Percentiles rank a stretch among this genome's conserved stretches.
phyloP scores from a whole-genome alignment of 2,113 vertebrate genomes.

The Nesoenas mayeri region DNA sequence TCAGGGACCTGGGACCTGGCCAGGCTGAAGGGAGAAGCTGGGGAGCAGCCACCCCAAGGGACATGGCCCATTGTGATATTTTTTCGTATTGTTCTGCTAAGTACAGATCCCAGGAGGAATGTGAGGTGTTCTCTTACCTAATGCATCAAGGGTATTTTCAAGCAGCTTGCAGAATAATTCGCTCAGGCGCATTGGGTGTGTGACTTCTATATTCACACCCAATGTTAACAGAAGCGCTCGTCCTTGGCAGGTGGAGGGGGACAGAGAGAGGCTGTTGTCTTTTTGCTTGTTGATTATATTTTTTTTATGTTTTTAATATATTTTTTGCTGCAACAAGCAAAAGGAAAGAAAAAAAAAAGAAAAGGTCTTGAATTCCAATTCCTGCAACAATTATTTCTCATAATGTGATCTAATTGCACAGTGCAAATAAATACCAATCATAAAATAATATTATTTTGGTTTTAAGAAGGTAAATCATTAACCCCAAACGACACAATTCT shows the following conservation, averaged over 20 bases:
- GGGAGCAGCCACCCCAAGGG: background rate
- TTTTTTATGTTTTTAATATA: background rate
- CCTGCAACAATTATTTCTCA: background rate
- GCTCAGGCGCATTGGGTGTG: background rate
- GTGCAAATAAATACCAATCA: background rate
- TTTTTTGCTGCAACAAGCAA: background rate
- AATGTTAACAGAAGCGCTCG: background rate
- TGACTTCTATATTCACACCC: background rate
- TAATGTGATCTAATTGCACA: background rate
- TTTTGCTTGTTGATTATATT: background rate
- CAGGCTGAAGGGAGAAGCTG: background rate
- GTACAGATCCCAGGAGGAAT: background rate
- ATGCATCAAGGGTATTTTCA: background rate
- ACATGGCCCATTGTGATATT: background rate
- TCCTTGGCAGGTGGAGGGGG: background rate
- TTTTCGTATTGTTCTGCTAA: background rate
- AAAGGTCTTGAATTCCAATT: background rate
- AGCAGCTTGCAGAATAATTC: background rate
- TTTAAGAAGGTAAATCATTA: slow-evolving; percentile 12
- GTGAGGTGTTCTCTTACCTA: background rate
- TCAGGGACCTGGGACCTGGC: background rate
- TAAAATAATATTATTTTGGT: background rate
- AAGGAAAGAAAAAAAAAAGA: background rate
- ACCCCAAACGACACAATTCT: background rate
- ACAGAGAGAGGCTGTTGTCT: background rate